Conservation (phyloP, 1,140 invertebrate genomes). For the Musca vetustissima region DNA sequence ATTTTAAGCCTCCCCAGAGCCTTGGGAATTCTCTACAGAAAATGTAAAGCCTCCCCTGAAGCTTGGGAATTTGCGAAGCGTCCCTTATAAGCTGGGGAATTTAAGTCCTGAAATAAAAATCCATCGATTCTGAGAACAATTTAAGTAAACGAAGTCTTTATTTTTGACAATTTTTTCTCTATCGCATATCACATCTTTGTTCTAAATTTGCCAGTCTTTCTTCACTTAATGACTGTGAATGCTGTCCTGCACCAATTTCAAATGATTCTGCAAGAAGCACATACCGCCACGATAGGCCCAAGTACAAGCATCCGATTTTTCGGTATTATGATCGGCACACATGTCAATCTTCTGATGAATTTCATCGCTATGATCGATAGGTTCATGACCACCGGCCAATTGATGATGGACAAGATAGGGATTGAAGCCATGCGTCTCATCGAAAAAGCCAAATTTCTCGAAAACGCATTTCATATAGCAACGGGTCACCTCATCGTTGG, state of each 20-base stretch:
- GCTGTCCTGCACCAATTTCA: constrained; percentile 45
- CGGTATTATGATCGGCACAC: constrained; percentile 41
- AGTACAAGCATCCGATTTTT: constrained; percentile 41
- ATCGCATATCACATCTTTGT: too few relatives aligned
- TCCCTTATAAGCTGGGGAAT: too few relatives aligned
- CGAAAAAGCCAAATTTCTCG: constrained; percentile 48
- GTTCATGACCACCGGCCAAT: constrained; percentile 31
- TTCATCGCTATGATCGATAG: constrained; percentile 41
- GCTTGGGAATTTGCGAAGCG: too few relatives aligned
- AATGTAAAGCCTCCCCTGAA: too few relatives aligned
- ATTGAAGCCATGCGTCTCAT: constrained; percentile 45
- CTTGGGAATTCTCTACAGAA: too few relatives aligned
- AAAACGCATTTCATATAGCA: constrained; percentile 51
- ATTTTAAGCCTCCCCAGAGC: too few relatives aligned
- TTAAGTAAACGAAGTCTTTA: too few relatives aligned
- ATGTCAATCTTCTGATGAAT: constrained; percentile 40
- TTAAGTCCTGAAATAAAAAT: too few relatives aligned
- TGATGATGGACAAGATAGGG: constrained; percentile 49
- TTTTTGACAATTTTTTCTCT: too few relatives aligned
- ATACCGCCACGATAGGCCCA: constrained; percentile 47
- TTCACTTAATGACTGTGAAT: constrained; percentile 32
- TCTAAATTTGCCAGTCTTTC: too few relatives aligned
- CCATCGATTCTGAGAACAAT: too few relatives aligned
- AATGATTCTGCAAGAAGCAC: constrained; percentile 45
- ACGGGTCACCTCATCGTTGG: constrained; percentile 45